Base-by-base conservation (phyloP, 2,888 invertebrate genomes). In the Drosophila meridiana region DNA sequence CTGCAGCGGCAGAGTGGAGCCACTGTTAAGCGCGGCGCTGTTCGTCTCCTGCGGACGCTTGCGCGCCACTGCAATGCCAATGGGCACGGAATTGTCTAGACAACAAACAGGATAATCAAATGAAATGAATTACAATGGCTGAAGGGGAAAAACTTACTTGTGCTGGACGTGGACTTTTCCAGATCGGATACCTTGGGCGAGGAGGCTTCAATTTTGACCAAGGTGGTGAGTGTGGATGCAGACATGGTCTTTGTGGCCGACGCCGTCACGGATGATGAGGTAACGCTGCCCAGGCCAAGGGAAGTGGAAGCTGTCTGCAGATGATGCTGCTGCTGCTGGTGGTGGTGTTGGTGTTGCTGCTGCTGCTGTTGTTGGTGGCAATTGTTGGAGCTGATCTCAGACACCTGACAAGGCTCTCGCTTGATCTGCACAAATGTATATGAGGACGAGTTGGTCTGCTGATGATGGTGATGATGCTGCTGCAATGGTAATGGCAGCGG, bases 11-110 rank as follows among this genome's bases (percentile, higher is more conserved):
- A 91, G 71, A 57, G 90, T 67, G 52, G 89, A 65, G 64, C 91
- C 81, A 69, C 85, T 85, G 72, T 83, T 85, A 42, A 92, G 57
- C 66, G 78, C 14, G 59, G 67, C 67, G 62, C 42, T 74, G 55
- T 94, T 72, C 48, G 86, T 73, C 70, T 92, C 92, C 78, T 91
- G 91, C 26, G 92, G 88, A 89, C 97, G 94, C 92, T 97, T 97
- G 79, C 97, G 94, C 57, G 97, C 97, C 76, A 97, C 96, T 40
- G 97, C 97, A 83, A 97, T 97, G 69, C 97, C 97, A 82, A 97
- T 96, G 82, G 97, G 97, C 92, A 97, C 97, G 56, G 94, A 94
- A 90, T 94, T 94, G 93, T 92, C 92, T 93, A 36, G 30, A 58
- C 9, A 42, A 28, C 2, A 34, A 45, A 26, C 26, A 36, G 14